phyloP scores from a whole-genome alignment of 30 jellyfish, hydroid and myxozoan genomes.

The Phacellophora camtschatica region DNA sequence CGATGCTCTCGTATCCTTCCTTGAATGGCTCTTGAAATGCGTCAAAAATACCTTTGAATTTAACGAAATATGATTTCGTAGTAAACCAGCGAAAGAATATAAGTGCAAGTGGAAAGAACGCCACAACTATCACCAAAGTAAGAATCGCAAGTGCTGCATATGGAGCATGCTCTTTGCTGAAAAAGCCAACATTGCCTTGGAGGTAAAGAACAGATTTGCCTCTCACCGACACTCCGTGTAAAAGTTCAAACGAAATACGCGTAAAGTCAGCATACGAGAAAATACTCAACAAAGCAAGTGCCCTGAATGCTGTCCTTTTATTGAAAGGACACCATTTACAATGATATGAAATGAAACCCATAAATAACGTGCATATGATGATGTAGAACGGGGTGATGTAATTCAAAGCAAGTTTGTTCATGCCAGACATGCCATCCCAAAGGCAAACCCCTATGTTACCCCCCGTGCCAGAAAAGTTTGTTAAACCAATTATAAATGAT shows the following conservation, averaged over 20 bases:
- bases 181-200: conserved; percentile 51
- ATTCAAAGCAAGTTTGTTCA: conserved; percentile 60
- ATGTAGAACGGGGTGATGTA: conserved; percentile 63
- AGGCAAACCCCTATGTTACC: conserved; percentile 77
- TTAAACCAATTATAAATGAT: conserved; percentile 73
- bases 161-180: conserved; percentile 25
- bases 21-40: conserved; percentile 59
- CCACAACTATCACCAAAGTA: conserved; percentile 14
- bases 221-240: conserved; percentile 49
- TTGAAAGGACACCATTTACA: conserved; percentile 36
- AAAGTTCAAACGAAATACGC: conserved; percentile 68
- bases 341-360: conserved; percentile 42
- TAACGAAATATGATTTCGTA: background rate
- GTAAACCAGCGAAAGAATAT: conserved; percentile 51
- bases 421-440: conserved; percentile 70
- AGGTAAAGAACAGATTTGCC: conserved; percentile 22
- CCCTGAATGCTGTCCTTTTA: conserved; percentile 18
- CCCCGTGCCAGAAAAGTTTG: conserved; percentile 82
- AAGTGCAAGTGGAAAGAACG: conserved; percentile 52
- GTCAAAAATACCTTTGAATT: conserved; percentile 48
- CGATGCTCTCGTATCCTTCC: conserved; percentile 43
- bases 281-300: conserved; percentile 53
- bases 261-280: conserved; percentile 66
- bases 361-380: conserved; percentile 21
- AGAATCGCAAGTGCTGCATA: conserved; percentile 53